Evolutionary conservation across 2,888 invertebrate species (phyloP).

Genomic region (Xestia ashworthii): DNA sequence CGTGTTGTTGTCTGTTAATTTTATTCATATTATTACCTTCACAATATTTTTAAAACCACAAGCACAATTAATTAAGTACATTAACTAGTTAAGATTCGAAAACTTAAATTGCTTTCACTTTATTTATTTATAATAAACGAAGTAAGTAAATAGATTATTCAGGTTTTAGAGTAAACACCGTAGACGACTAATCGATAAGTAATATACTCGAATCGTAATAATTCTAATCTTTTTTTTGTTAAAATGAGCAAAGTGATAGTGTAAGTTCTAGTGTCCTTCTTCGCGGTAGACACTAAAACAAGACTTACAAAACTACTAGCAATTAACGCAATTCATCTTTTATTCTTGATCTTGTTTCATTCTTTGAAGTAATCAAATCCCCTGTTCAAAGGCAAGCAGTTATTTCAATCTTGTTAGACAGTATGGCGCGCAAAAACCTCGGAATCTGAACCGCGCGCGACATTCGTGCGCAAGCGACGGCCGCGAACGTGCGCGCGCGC

Average conservation of each 20-base stretch:
- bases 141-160: conserved; percentile 15
- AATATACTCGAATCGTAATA: neutral
- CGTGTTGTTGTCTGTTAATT: neutral
- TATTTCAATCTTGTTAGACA: conserved; percentile 88
- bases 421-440: conserved; percentile 85
- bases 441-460: conserved; percentile 77
- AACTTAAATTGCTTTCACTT: conserved; percentile 48
- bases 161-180: conserved; percentile 2
- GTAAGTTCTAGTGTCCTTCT: neutral
- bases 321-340: conserved; percentile 71
- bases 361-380: conserved; percentile 79
- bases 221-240: neutral
- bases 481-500: conserved; percentile 76
- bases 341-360: conserved; percentile 73
- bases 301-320: conserved; percentile 51
- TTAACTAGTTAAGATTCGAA: conserved; percentile 4
- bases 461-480: conserved; percentile 79
- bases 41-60: conserved; percentile 5
- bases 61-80: neutral
- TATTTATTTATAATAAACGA: conserved; percentile 6
- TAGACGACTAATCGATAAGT: neutral
- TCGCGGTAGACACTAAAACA: conserved; percentile 40
- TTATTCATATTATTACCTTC: conserved; percentile 16
- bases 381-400: conserved; percentile 80
- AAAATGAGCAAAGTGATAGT: neutral